Base-by-base conservation (phyloP, 2,888 invertebrate genomes). In the Salticus scenicus region DNA sequence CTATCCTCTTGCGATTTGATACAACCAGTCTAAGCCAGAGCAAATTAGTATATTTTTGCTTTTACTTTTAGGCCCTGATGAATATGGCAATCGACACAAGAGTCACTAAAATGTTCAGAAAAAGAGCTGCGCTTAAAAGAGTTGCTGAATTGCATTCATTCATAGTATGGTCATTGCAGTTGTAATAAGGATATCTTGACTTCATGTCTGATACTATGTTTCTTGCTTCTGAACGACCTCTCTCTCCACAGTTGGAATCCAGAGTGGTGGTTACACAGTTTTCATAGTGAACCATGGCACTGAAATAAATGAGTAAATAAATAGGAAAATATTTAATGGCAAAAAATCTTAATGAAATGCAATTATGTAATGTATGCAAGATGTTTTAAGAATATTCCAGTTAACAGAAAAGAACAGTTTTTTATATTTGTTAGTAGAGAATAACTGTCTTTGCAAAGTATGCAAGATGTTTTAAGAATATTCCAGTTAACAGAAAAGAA, bases 211-310 rank as follows among this genome's bases (percentile, higher is more conserved):
- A 42, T 0, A 83, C 76, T 0, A 83, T 28, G 30, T 28, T 66
- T 8, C 71, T 64, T 1, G 71, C 51, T 30, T 83, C 82, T 0
- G 76, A 33, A 12, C 73, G 37, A 4, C 73, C 64, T 24, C 47
- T 31, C 20, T 75, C 75, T 1, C 81, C 75, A 17, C 80, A 80
- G 24, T 51, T 41, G 24, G 42, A 64, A 7, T 33, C 24, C 0
- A 83, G 14, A 17, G 47, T 66, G 7, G 42, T 42, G 27, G 42
- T 57, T 0, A 83, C 71, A 27, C 82, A 83, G 12, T 71, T 66
- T 30, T 83, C 82, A 37, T 83, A 83, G 1, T 42, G 33, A n/a
- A 83, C 82, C 27, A 83, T 30, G 14, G 82, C 70, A 37, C 82
- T 83, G 33, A 24, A 24, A 33, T 5, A 33, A 12, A 47, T 12